Evolutionary conservation across 1,140 invertebrate species (phyloP).

Genomic region (Wasmannia auropunctata): DNA sequence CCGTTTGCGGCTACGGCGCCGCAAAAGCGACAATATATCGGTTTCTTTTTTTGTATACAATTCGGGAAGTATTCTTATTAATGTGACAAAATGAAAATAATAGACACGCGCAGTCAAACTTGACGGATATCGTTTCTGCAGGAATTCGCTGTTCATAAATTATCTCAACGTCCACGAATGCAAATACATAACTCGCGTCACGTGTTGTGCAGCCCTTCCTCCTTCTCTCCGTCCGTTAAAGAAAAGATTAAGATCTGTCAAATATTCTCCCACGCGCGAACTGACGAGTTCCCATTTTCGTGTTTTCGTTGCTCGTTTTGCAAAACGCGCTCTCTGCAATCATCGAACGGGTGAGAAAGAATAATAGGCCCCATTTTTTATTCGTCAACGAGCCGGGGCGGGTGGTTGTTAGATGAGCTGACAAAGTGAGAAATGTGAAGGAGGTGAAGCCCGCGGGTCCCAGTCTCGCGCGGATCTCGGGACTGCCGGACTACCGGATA

Average conservation of each 20-base stretch:
- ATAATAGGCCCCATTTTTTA: slow-evolving; percentile 74
- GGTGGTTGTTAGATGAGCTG: slow-evolving; percentile 71
- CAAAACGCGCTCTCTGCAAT: slow-evolving; percentile 60
- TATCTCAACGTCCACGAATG: not conserved
- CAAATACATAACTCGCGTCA: not conserved
- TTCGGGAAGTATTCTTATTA: not conserved
- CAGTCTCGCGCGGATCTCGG: not conserved
- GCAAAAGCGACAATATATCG: not conserved
- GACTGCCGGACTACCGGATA: not conserved
- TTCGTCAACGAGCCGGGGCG: slow-evolving; percentile 49
- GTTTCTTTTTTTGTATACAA: not conserved
- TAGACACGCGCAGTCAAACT: not conserved
- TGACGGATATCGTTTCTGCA: not conserved
- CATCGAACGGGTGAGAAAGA: slow-evolving; percentile 69
- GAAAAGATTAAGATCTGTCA: slow-evolving; percentile 40
- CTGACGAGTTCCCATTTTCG: slow-evolving; percentile 38
- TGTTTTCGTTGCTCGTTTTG: not conserved
- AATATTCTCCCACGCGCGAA: slow-evolving; percentile 26
- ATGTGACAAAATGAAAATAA: not conserved
- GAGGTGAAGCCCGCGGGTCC: slow-evolving; percentile 50
- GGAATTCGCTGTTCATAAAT: not conserved
- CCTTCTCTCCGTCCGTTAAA: not conserved
- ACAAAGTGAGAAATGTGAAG: slow-evolving; percentile 73
- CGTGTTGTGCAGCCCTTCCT: not conserved
- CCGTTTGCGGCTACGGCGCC: not conserved